Conservation (phyloP, 2,888 invertebrate species). For the Lepidochrysops patricia region DNA sequence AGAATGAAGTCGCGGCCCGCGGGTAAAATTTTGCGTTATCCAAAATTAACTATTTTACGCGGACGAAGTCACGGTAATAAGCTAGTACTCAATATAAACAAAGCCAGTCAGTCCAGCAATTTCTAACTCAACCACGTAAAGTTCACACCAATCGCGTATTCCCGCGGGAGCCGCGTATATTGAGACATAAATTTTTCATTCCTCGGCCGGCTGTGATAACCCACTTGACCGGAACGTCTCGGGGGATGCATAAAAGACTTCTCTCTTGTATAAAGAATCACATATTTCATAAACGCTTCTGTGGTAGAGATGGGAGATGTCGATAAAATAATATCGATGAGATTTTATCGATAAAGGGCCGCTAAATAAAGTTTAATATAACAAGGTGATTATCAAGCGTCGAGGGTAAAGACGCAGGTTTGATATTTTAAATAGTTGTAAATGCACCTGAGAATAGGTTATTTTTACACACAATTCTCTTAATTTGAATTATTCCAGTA, state of each 20-base stretch:
- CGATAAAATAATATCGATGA: conserved; percentile 15
- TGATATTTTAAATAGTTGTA: neutral
- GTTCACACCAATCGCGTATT: conserved; percentile 7
- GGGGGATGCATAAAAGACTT: conserved; percentile 71
- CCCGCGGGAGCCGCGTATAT: conserved; percentile 38
- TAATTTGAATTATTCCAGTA: no score
- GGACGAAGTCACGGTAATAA: no score
- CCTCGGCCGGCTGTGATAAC: conserved; percentile 68
- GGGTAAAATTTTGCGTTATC: no score
- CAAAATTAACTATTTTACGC: no score
- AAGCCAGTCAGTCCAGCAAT: neutral
- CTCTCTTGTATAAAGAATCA: conserved; percentile 71
- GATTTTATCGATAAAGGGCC: neutral
- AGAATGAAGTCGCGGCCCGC: no score
- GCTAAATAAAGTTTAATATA: no score
- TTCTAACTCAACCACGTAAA: conserved; percentile 6
- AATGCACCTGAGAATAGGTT: no score
- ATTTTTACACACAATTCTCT: no score
- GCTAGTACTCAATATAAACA: no score
- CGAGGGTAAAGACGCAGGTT: no score
- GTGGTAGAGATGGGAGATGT: conserved; percentile 31
- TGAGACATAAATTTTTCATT: conserved; percentile 75
- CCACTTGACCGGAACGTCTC: conserved; percentile 68
- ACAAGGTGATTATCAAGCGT: no score
- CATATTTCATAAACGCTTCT: conserved; percentile 66